Base-by-base conservation (phyloP, 1,140 invertebrate genomes). In the Sinonovacula constricta region DNA sequence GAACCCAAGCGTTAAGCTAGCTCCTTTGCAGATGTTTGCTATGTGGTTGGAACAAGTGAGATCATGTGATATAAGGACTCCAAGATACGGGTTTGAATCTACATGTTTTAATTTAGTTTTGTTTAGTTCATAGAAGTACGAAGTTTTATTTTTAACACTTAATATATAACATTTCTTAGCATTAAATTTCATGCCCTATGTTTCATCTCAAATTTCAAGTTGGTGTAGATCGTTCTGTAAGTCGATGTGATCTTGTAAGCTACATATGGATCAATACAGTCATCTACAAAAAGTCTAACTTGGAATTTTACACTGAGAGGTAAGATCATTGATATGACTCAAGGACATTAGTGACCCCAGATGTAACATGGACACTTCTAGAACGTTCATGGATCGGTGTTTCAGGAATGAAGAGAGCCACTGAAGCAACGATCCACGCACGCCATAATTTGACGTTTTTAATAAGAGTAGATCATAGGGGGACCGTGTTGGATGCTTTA, bases 21-120 rank as follows among this genome's bases (percentile, higher is more conserved):
- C 63, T 49, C 26, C 56, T 36, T 67, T 68, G 34, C 63, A 59
- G 31, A 54, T 75, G 31, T 66, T 56, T 3, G 18, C 1, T 15
- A 77, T 67, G 63, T 68, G 65, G 24, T 62, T 31, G n/a, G n/a
- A n/a, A n/a, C n/a, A n/a, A n/a, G n/a, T n/a, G n/a, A 26, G 18
- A 22, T 22, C 28, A 18, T 7, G n/a, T n/a, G n/a, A n/a, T n/a
- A n/a, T n/a, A n/a, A n/a, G n/a, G n/a, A n/a, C n/a, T n/a, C n/a
- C n/a, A 22, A 39, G 62, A 22, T 36, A 65, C 3, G 62, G 62
- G 33, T 65, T 65, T 4, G 62, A 39, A 33, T 65, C 62, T 36
- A 69, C 66, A 53, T 69, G 66, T n/a, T 69, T 53, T 51, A 28
- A 10, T 22, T 28, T 33, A 22, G 45, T 51, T 2, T 69, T 24